Conservation (phyloP, 2,113 vertebrate genomes). For the Glaucomys volans region DNA sequence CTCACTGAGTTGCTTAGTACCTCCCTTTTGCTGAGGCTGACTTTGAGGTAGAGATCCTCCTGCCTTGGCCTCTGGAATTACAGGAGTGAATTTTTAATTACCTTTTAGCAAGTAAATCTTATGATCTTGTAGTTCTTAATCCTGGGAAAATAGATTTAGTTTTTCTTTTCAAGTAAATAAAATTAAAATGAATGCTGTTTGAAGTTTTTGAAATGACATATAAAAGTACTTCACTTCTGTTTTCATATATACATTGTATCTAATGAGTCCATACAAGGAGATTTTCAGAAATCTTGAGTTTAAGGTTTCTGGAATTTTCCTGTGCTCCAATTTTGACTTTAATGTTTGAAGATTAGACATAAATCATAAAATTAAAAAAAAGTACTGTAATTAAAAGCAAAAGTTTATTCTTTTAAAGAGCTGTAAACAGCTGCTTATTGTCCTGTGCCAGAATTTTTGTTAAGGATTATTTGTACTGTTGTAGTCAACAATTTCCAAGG, state of each 20-base stretch:
- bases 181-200: background rate
- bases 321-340: background rate
- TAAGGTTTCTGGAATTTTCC: constrained; percentile 12
- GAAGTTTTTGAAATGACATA: background rate
- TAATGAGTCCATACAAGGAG: background rate
- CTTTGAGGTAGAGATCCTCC: no score
- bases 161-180: constrained; percentile 13
- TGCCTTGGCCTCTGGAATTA: no score
- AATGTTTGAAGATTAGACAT: background rate
- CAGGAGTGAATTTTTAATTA: background rate
- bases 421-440: background rate
- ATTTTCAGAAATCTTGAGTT: background rate
- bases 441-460: background rate
- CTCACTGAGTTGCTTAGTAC: no score
- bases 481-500: background rate
- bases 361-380: background rate
- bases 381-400: background rate
- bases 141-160: background rate
- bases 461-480: fast-evolving
- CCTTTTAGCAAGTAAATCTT: background rate
- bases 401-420: constrained; percentile 4
- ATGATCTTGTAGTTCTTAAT: background rate
- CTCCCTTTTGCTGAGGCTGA: no score
- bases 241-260: background rate
- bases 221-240: background rate